Conservation (phyloP, 2,797 vertebrate genomes). For the Microctenopoma steveboyesi region DNA sequence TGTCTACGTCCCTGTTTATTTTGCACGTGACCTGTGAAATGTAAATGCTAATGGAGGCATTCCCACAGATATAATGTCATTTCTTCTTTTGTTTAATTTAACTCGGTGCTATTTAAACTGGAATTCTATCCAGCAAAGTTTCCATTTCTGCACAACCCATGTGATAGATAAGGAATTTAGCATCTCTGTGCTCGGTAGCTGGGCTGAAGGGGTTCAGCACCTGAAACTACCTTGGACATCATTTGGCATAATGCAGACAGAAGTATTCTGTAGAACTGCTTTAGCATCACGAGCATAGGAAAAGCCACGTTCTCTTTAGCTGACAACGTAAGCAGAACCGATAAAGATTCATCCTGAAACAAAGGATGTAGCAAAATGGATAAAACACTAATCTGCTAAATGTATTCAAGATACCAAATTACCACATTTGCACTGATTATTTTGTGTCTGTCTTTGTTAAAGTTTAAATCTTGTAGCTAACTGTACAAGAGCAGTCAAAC, state of each 20-base stretch:
- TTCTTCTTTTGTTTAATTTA: constrained; percentile 43
- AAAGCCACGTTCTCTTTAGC: constrained; percentile 85
- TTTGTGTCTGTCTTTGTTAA: constrained; percentile 2
- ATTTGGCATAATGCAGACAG: constrained; percentile 68
- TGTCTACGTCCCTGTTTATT: constrained; percentile 54
- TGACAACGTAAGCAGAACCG: constrained; percentile 80
- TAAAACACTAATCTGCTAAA: constrained; percentile 37
- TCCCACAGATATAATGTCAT: constrained; percentile 32
- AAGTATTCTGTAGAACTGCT: constrained; percentile 81
- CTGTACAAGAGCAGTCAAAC: constrained; percentile 14
- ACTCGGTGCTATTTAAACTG: constrained; percentile 45
- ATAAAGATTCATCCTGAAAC: constrained; percentile 65
- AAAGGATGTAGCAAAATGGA: constrained; percentile 10
- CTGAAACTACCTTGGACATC: constrained; percentile 51
- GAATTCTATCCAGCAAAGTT: constrained; percentile 47
- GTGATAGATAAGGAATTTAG: constrained; percentile 17
- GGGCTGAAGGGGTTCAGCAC: constrained; percentile 46
- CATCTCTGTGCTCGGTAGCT: constrained; percentile 54
- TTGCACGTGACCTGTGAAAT: constrained; percentile 71
- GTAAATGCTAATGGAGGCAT: constrained; percentile 55
- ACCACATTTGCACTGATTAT: constrained; percentile 5
- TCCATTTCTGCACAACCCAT: constrained; percentile 24
- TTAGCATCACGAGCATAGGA: constrained; percentile 83
- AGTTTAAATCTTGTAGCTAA: constrained; percentile 12
- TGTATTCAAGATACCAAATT: constrained; percentile 14